A percentile compares a stretch with the other conserved stretches of the same genome.
These are phyloP conservation scores for Syngnathoides biaculeatus DNA, from an alignment of 2,113 vertebrate genomes.

Conservation along the genomic window DNA sequence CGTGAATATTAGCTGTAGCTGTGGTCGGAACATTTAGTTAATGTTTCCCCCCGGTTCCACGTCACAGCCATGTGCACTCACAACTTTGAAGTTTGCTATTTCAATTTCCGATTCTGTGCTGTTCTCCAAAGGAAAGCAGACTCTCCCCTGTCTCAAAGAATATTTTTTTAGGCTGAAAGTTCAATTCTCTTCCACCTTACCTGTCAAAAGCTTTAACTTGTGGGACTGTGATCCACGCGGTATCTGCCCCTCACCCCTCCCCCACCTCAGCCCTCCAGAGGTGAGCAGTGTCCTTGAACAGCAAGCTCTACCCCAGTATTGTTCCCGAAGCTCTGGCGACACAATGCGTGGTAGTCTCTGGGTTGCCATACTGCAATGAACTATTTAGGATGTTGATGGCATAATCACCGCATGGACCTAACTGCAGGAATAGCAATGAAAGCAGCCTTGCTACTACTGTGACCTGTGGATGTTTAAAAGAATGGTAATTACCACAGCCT, in stretches of 20 bases:
- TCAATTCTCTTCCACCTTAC: background rate
- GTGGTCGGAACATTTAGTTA: background rate
- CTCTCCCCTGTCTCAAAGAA: background rate
- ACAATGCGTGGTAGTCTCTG: background rate
- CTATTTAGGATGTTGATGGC: conserved; percentile 1
- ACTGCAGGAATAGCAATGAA: conserved; percentile 2
- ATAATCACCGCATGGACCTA: background rate
- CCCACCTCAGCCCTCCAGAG: background rate
- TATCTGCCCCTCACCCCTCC: background rate
- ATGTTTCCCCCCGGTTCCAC: background rate
- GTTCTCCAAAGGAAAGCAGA: background rate
- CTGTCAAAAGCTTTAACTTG: background rate
- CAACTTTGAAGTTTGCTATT: background rate
- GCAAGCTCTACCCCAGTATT: background rate
- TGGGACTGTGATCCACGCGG: background rate
- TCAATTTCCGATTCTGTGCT: background rate
- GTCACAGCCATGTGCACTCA: background rate
- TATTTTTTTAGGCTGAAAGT: background rate
- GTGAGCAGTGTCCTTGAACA: background rate
- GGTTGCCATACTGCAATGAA: background rate
- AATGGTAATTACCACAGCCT: background rate
- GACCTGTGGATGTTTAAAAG: background rate
- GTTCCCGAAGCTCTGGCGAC: background rate
- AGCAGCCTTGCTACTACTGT: background rate
- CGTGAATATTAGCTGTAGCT: background rate